Percentiles rank a stretch among this genome's conserved stretches.
phyloP scores from a whole-genome alignment of 2,797 vertebrate species.

The Oreortyx pictus region DNA sequence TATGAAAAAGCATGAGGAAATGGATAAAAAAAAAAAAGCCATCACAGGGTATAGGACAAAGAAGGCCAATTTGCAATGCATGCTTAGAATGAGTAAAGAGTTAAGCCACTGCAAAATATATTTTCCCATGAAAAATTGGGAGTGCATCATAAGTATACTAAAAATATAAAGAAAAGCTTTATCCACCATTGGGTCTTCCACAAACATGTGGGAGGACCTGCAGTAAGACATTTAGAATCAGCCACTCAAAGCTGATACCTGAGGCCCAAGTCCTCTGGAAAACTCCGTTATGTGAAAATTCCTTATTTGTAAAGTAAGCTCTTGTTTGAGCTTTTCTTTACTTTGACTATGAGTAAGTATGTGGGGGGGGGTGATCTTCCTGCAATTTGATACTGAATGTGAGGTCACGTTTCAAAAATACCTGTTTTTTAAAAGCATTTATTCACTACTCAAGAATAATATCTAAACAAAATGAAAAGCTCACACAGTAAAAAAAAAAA shows the following conservation, averaged over 20 bases:
- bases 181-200: background rate
- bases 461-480: background rate
- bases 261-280: background rate
- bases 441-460: background rate
- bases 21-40: fast-evolving
- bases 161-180: background rate
- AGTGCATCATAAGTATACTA: background rate
- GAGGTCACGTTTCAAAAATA: background rate
- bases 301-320: background rate
- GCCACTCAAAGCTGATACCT: background rate
- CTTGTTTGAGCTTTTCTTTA: background rate
- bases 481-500: background rate
- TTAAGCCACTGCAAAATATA: background rate
- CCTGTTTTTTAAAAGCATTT: background rate
- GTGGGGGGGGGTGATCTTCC: background rate
- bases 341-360: background rate
- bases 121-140: background rate
- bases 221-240: background rate
- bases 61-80: background rate
- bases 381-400: background rate
- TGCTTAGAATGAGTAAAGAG: background rate
- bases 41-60: background rate
- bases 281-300: background rate
- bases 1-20: background rate
- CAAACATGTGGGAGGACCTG: background rate